Conservation (phyloP, 2,888 invertebrate species). For the Tetrapedia diversipes region DNA sequence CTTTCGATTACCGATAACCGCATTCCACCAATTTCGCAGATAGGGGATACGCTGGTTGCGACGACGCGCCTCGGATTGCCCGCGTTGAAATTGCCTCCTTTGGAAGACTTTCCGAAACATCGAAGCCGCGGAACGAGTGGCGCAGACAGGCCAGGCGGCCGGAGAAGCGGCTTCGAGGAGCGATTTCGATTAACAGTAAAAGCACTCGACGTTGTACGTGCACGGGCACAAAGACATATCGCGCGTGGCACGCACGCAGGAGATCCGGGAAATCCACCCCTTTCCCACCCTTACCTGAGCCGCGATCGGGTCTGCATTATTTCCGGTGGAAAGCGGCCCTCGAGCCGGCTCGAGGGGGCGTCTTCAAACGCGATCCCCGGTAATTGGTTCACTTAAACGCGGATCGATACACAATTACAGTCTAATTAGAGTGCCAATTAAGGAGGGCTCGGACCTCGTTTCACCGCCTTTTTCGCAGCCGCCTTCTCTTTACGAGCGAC, state of each 20-base stretch:
- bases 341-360: slow-evolving; percentile 47
- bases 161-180: slow-evolving; percentile 54
- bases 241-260: neutral
- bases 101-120: slow-evolving; percentile 67
- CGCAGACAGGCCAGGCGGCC: too few relatives aligned
- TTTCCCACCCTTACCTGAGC: slow-evolving; percentile 44
- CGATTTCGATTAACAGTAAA: slow-evolving; percentile 70
- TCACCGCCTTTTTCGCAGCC: slow-evolving; percentile 29
- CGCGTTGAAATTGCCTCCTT: slow-evolving; percentile 61
- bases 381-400: slow-evolving; percentile 75
- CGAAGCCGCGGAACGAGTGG: slow-evolving; percentile 55
- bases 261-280: slow-evolving; percentile 56
- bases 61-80: slow-evolving; percentile 51
- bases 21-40: too few relatives aligned
- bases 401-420: slow-evolving; percentile 75
- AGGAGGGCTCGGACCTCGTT: slow-evolving; percentile 40
- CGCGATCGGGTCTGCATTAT: slow-evolving; percentile 66
- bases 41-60: too few relatives aligned
- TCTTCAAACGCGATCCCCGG: slow-evolving; percentile 60
- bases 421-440: slow-evolving; percentile 75
- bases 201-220: slow-evolving; percentile 51
- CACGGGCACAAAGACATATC: slow-evolving; percentile 15
- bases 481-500: slow-evolving; percentile 39
- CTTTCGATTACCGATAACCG: too few relatives aligned
- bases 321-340: slow-evolving; percentile 64